Evolutionary conservation across 2,113 vertebrate genomes (phyloP), one percentile per base, ranked within the genome.

Genomic region (Pachycephala philippinensis): DNA sequence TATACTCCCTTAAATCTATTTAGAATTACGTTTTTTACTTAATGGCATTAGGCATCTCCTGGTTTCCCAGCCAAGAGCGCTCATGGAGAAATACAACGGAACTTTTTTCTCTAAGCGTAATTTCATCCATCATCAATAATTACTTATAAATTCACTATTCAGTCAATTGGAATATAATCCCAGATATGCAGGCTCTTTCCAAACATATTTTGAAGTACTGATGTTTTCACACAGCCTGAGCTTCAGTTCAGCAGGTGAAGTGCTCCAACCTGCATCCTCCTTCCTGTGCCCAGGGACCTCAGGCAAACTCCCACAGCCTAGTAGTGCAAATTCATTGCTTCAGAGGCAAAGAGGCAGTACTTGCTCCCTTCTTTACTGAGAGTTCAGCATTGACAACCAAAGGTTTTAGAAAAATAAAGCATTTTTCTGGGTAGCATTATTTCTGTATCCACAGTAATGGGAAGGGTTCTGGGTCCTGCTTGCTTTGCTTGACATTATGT

Each of bases 41-140:
- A 0, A 75, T 31, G 61, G 44, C 57, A 63, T 82, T 59, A 68
- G 33, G 23, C 22, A 57, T 50, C 45, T 71, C 54, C 40, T 70
- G 47, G n/a, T 93, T 87, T 74, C 42, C 1, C 0, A 22, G n/a
- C 39, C 30, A 50, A 18, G 3, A 57, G 28, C 1, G 0, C 28
- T 81, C 17, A 57, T 15, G 30, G 33, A 40, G 35, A 49, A 78
- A 19, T 64, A 42, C 15, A 91, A 87, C 30, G 37, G 28, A 68
- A 60, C 15, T 44, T 27, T 70, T 59, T 79, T 68, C 37, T 72
- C 49, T 52, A 14, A 72, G 52, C 1, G 0, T 24, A 74, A 77
- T 74, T 77, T 60, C 17, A 69, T 30, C 45, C 35, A 64, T 68
- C 49, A 82, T 57, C 52, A 71, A 31, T 18, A 86, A 77, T n/a